Percentiles rank a stretch among this genome's conserved stretches.
These are phyloP conservation scores for Cenopis cana DNA, from an alignment of 2,888 invertebrate genomes.

Conservation along the genomic window DNA sequence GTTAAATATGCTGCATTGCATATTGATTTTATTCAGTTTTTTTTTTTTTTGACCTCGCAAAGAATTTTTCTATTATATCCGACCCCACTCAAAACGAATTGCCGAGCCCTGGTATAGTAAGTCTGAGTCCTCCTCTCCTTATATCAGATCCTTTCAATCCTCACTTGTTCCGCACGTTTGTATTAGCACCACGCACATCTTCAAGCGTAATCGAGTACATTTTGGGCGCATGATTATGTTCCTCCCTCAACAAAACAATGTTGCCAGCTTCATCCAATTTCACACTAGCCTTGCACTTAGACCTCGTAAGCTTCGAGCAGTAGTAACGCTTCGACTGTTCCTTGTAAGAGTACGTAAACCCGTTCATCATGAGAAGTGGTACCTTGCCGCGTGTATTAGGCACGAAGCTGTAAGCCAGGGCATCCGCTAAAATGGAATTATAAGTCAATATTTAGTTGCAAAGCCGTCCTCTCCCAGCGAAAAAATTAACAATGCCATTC, in stretches of 20 bases:
- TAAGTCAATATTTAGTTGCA: too few relatives aligned
- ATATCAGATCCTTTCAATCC: neutral
- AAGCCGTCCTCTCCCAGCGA: too few relatives aligned
- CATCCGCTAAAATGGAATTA: slow-evolving; percentile 26
- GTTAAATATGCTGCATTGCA: too few relatives aligned
- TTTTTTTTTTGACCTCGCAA: too few relatives aligned
- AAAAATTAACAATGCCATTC: too few relatives aligned
- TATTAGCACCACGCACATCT: neutral
- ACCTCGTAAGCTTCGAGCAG: slow-evolving; percentile 38
- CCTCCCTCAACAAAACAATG: slow-evolving; percentile 16
- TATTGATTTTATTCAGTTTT: too few relatives aligned
- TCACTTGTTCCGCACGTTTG: neutral
- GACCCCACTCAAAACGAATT: too few relatives aligned
- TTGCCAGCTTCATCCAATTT: slow-evolving; percentile 34
- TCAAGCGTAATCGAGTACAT: slow-evolving; percentile 17
- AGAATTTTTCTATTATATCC: too few relatives aligned
- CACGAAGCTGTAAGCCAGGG: slow-evolving; percentile 39
- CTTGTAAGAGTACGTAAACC: slow-evolving; percentile 39
- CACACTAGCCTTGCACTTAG: slow-evolving; percentile 39
- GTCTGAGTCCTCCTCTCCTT: neutral
- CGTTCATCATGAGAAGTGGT: slow-evolving; percentile 38
- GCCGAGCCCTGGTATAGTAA: too few relatives aligned
- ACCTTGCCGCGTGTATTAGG: slow-evolving; percentile 38
- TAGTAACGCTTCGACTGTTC: slow-evolving; percentile 41
- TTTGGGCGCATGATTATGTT: slow-evolving; percentile 33